phyloP scores from a whole-genome alignment of 2,113 vertebrate genomes.

The Oxygymnocypris stewartii region DNA sequence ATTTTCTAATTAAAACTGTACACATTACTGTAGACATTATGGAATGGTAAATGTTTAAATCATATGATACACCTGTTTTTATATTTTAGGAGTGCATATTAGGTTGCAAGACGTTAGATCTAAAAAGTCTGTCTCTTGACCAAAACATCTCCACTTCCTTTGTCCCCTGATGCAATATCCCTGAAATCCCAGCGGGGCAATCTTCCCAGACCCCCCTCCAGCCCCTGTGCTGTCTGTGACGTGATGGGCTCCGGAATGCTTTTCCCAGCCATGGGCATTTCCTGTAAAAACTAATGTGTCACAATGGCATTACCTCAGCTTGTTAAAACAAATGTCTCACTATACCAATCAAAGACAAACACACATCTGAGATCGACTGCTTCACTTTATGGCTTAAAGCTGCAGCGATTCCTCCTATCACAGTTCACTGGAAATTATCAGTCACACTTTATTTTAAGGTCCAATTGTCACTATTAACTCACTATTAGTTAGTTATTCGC shows the following conservation, averaged over 20 bases:
- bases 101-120: background rate
- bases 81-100: background rate
- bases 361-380: constrained; percentile 2
- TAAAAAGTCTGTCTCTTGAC: background rate
- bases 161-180: background rate
- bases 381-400: background rate
- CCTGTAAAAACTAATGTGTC: constrained; percentile 46
- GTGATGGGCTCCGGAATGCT: constrained; percentile 47
- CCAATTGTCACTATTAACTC: too few species aligned
- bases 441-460: too few species aligned
- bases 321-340: constrained; percentile 52
- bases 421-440: background rate
- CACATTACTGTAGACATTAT: background rate
- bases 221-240: constrained; percentile 20
- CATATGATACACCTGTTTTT: background rate
- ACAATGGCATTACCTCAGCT: constrained; percentile 46
- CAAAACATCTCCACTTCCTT: background rate
- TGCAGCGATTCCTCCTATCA: background rate
- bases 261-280: constrained; percentile 46
- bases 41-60: background rate
- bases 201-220: background rate
- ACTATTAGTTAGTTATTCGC: too few species aligned
- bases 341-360: constrained; percentile 17
- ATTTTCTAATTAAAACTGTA: background rate
- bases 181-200: background rate